Evolutionary conservation across 2,888 invertebrate species (phyloP).

Genomic region (Eupithecia pulchellata): DNA sequence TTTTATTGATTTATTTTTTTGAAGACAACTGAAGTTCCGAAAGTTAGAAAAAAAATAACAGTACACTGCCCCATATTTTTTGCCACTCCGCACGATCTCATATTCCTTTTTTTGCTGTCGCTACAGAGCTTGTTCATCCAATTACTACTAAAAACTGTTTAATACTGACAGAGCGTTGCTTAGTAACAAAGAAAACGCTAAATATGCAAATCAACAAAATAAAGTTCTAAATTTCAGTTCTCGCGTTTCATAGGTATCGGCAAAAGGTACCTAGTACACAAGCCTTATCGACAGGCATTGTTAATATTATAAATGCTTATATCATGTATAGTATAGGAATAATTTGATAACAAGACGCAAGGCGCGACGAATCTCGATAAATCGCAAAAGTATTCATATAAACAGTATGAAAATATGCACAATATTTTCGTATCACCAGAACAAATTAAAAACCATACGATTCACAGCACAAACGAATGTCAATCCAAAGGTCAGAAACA

Average conservation of each 20-base stretch:
- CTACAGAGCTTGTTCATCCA: no score
- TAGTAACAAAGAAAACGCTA: background rate
- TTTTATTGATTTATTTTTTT: no score
- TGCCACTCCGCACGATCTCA: no score
- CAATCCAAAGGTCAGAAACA: conserved; percentile 35
- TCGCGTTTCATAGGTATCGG: conserved; percentile 1
- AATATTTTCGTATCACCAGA: conserved; percentile 61
- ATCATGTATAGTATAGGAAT: conserved; percentile 37
- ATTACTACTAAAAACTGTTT: background rate
- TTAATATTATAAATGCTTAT: conserved; percentile 35
- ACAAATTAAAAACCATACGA: conserved; percentile 57
- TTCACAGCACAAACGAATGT: conserved; percentile 33
- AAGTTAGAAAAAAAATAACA: background rate
- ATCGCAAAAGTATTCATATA: conserved; percentile 21
- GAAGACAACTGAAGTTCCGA: no score
- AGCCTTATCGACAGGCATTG: conserved; percentile 33
- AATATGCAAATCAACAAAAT: background rate
- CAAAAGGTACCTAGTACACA: conserved; percentile 14
- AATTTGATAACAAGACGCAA: conserved; percentile 33
- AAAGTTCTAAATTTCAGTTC: background rate
- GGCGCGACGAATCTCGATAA: conserved; percentile 36
- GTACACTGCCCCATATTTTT: no score
- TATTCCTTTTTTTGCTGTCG: no score
- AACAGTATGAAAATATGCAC: conserved; percentile 25
- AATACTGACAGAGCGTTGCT: background rate